Evolutionary conservation across 2,113 vertebrate species (phyloP).

Genomic region (Amblyornis subalaris): DNA sequence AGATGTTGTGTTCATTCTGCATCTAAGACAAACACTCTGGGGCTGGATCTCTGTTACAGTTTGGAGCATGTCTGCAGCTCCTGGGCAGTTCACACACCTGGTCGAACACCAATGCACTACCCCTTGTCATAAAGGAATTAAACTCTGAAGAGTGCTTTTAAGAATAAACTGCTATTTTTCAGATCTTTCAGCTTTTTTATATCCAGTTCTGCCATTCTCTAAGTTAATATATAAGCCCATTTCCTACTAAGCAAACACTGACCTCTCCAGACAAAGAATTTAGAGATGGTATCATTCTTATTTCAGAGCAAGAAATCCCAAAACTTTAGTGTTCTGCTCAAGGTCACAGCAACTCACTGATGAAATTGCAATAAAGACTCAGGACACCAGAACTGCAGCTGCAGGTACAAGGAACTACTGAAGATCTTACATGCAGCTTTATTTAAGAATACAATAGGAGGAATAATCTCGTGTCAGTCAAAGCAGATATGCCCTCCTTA

Average conservation of each 20-base stretch:
- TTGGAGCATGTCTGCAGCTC: not conserved
- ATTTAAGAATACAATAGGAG: constrained; percentile 13
- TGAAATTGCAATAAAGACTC: not conserved
- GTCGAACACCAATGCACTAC: not conserved
- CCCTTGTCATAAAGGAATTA: not conserved
- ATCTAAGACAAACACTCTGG: not conserved
- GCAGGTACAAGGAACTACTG: not conserved
- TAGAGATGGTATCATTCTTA: not conserved
- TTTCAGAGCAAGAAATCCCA: not conserved
- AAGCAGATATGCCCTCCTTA: not conserved
- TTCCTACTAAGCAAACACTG: constrained; percentile 5
- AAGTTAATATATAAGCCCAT: constrained; percentile 11
- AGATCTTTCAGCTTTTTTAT: not conserved
- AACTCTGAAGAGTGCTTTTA: not conserved
- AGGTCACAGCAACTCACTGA: constrained; percentile 7
- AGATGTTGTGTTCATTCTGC: not conserved
- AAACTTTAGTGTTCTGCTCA: not conserved
- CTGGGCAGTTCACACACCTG: not conserved
- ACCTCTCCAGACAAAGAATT: not conserved
- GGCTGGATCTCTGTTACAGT: not conserved
- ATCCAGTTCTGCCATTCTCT: not conserved
- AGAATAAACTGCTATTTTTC: not conserved
- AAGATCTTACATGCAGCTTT: not conserved
- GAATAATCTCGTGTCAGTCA: constrained; percentile 5
- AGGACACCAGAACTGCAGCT: constrained; percentile 10